Conservation (phyloP, 2,797 vertebrate species). For the Cichlasoma orientale region DNA sequence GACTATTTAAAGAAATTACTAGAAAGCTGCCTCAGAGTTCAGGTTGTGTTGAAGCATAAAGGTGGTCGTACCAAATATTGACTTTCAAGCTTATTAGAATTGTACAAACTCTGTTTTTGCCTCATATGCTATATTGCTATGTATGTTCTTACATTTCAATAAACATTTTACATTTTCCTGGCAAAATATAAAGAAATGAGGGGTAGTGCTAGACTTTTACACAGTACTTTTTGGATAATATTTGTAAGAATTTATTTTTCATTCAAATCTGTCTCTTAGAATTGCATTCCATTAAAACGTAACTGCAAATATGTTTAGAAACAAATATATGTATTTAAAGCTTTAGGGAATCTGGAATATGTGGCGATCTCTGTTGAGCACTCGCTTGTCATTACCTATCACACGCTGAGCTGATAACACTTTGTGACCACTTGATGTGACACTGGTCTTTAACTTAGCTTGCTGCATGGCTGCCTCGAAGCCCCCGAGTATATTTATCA, state of each 20-base stretch:
- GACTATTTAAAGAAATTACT: too few relatives aligned
- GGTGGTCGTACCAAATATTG: too few relatives aligned
- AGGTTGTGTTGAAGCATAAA: too few relatives aligned
- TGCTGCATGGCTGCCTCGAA: constrained; percentile 21
- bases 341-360: not conserved
- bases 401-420: constrained; percentile 49
- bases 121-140: too few relatives aligned
- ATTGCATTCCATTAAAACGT: not conserved
- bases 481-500: constrained; percentile 66
- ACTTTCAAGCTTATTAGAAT: too few relatives aligned
- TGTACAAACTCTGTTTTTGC: too few relatives aligned
- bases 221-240: not conserved
- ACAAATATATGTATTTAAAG: not conserved
- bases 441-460: constrained; percentile 51
- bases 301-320: not conserved
- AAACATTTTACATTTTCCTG: not conserved
- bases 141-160: not conserved
- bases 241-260: not conserved
- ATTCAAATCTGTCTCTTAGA: not conserved
- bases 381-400: constrained; percentile 42
- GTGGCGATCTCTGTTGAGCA: not conserved
- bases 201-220: not conserved
- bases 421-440: constrained; percentile 48
- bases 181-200: not conserved
- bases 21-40: too few relatives aligned